Evolutionary conservation across 2,797 vertebrate species (phyloP), one percentile per base, ranked within the genome.

Genomic region (Apogon talboti): DNA sequence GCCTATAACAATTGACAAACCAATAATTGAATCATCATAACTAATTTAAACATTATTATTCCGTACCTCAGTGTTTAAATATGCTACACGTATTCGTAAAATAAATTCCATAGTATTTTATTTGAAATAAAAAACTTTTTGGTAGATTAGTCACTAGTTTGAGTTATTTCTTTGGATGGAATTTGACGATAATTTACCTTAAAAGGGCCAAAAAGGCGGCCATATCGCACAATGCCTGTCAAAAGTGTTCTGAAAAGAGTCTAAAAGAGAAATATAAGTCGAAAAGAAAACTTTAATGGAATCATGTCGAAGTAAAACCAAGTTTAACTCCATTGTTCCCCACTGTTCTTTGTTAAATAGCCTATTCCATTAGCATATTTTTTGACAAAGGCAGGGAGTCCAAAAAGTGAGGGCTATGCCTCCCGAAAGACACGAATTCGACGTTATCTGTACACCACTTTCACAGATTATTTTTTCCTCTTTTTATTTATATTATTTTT

Each of bases 321-420:
- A 92, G 86, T 91, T 92, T 89, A 86, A 91, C 87, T 87, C 95
- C 93, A 96, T 98, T 97, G 96, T 96, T 96, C 93, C 82, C 57
- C 78, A 42, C 72, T 76, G 51, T 77, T 94, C 96, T 96, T 96
- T 97, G 96, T 97, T 96, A 95, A 21, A 95, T 95, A n/a, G n/a
- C n/a, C n/a, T n/a, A 91, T 93, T 92, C 84, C 92, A 97, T 97
- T 96, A 93, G 94, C 94, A 96, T 95, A 96, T 92, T 95, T 90
- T 94, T 94, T 93, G 93, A 95, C 95, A 94, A 94, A 92, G 90
- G 92, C 86, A 79, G 85, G 81, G 85, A 82, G 76, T 66, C 62
- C 18, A 66, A 87, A 90, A 87, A 86, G 72, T 87, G 78, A 71
- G 42, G 70, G 56, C 43, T 66, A 35, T 28, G 51, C 10, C 18